Conservation (phyloP, 2,113 vertebrate genomes). For the pig (Sus scrofa) region DNA sequence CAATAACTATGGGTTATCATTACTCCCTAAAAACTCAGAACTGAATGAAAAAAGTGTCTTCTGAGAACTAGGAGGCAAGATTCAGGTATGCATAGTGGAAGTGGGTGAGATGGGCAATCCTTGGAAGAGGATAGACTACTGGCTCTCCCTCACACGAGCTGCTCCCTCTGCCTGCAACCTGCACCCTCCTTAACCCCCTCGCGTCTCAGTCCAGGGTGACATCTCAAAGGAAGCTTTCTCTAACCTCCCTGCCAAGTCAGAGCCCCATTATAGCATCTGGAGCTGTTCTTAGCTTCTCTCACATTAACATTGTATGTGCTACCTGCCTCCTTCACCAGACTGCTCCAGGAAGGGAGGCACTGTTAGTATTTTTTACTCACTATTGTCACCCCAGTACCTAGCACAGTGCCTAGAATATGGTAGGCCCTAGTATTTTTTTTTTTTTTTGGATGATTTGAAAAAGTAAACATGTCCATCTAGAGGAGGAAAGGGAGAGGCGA, state of each 20-base stretch:
- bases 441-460: background rate
- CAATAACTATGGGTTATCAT: background rate
- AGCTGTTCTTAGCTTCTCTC: background rate
- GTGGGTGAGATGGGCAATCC: background rate
- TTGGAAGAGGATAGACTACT: background rate
- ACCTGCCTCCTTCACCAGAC: background rate
- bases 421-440: background rate
- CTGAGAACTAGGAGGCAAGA: background rate
- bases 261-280: background rate
- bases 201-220: background rate
- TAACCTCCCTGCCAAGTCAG: background rate
- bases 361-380: background rate
- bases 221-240: background rate
- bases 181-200: background rate
- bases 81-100: background rate
- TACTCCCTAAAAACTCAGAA: background rate
- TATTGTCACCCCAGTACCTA: background rate
- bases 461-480: background rate
- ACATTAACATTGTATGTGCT: background rate
- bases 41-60: background rate
- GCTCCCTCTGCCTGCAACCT: background rate
- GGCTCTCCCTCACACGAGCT: background rate
- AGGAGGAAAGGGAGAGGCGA: background rate
- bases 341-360: background rate
- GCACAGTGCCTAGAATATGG: background rate